A percentile compares a stretch with the other conserved stretches of the same genome.
phyloP scores from a whole-genome alignment of 2,797 vertebrate genomes.

The Oreochromis mossambicus region DNA sequence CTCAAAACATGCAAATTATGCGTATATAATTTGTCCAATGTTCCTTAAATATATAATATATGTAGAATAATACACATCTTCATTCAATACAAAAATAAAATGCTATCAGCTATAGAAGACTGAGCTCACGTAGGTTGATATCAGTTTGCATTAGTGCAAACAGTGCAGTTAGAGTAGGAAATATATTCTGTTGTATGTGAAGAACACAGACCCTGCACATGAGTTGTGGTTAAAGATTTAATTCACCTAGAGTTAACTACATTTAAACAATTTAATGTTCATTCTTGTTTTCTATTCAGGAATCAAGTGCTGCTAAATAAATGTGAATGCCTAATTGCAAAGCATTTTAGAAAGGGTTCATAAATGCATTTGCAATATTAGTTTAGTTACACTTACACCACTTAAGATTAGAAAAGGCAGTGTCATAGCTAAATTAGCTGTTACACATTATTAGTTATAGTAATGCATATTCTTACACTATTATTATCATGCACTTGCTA shows the following conservation, averaged over 20 bases:
- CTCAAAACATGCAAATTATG: not conserved
- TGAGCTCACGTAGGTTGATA: not conserved
- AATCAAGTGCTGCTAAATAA: not conserved
- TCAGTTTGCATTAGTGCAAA: not conserved
- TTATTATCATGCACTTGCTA: not conserved
- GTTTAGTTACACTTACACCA: not conserved
- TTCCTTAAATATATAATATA: not conserved
- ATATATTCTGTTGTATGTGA: not conserved
- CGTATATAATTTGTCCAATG: not conserved
- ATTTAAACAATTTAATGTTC: not conserved
- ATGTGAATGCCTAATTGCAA: not conserved
- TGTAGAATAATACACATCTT: not conserved
- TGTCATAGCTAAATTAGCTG: not conserved
- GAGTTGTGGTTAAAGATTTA: not conserved
- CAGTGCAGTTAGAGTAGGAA: not conserved
- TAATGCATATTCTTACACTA: not conserved
- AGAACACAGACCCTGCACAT: not conserved
- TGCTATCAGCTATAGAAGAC: not conserved
- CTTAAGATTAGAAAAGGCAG: not conserved
- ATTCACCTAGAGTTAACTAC: not conserved
- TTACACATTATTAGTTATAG: not conserved
- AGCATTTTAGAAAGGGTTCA: not conserved
- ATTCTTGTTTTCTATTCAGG: not conserved
- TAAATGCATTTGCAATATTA: not conserved
- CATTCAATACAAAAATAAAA: not conserved